Evolutionary conservation across 2,888 invertebrate genomes (phyloP).

Genomic region (Elmis aenea): DNA sequence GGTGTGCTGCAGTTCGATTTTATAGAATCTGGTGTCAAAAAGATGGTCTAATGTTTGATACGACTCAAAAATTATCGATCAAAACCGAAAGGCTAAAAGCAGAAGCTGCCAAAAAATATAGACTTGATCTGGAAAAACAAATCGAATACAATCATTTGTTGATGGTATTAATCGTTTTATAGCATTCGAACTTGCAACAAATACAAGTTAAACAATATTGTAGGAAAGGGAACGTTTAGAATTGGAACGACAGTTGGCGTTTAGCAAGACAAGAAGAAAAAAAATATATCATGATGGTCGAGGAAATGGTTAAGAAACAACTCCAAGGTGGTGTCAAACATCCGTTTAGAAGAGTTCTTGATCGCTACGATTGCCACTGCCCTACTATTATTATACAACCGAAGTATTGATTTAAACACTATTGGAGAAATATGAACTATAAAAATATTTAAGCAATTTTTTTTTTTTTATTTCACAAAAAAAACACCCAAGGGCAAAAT

Average conservation of each 20-base stretch:
- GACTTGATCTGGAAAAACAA: slow-evolving; percentile 41
- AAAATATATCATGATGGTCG: slow-evolving; percentile 33
- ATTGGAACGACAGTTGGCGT: slow-evolving; percentile 34
- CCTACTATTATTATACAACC: slow-evolving; percentile 11
- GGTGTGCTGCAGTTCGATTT: too few species aligned
- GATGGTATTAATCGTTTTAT: too few species aligned
- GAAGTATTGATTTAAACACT: slow-evolving; percentile 9
- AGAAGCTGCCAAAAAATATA: slow-evolving; percentile 34
- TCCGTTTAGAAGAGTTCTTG: slow-evolving; percentile 39
- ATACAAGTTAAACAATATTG: too few species aligned
- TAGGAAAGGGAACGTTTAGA: slow-evolving; percentile 39
- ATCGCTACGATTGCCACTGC: slow-evolving; percentile 37
- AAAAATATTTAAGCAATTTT: too few species aligned
- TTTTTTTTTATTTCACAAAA: too few species aligned
- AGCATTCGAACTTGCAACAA: too few species aligned
- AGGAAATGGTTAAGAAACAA: slow-evolving; percentile 29
- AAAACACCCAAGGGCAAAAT: too few species aligned
- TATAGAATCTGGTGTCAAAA: too few species aligned
- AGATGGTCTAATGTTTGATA: too few species aligned
- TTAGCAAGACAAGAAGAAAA: slow-evolving; percentile 39
- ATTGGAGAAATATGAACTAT: too few species aligned
- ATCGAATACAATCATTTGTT: slow-evolving; percentile 40
- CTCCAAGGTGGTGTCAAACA: slow-evolving; percentile 31
- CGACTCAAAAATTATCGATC: slow-evolving; percentile 36
- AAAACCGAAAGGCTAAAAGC: slow-evolving; percentile 35